Base-by-base conservation (phyloP, 2,797 vertebrate species). In the Menidia menidia region DNA sequence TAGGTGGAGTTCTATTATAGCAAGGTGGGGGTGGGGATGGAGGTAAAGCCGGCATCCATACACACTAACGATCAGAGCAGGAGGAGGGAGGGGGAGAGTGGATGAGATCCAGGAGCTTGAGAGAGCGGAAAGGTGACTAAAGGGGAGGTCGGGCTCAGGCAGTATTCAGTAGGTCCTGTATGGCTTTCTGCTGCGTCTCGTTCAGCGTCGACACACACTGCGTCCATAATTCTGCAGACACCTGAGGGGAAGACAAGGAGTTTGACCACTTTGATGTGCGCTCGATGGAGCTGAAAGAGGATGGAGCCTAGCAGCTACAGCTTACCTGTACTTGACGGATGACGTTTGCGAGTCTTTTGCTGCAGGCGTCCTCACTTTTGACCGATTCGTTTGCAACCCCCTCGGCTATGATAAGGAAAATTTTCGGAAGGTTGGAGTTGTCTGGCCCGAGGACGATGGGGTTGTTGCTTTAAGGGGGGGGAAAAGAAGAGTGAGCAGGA, bases 381-480 rank as follows among this genome's bases (percentile, higher is more conserved):
- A 99, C 93, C 0, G 98, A 98, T 86, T 99, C 98, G 0, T 95
- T 97, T 12, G 96, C 94, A 31, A 98, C 95, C 3, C 97, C 96
- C n/a, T 99, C 96, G 0, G 98, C 97, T 68, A 99, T 99, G 87
- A 99, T 98, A 77, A 92, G 90, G 84, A 99, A 98, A 81, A 99
- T 97, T 92, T 96, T 96, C 48, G 98, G 98, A 68, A 99, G 95
- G 84, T 98, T 99, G 60, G 96, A 87, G 84, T 99, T 99, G 88
- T 98, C 97, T 8, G 94, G 97, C 64, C 98, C 98, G 0, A 99
- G 96, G 84, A 99, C 96, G 4, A 99, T 91, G 5, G 96, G 96
- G 83, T 99, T 97, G 93, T 99, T 99, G 94, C 98, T 99, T 81
- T 3, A 25, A 25, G 25, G 4, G 35, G 43, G 55, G 13, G 6